Evolutionary conservation across 2,888 invertebrate genomes (phyloP).

Genomic region (Sarcophaga caerulescens): DNA sequence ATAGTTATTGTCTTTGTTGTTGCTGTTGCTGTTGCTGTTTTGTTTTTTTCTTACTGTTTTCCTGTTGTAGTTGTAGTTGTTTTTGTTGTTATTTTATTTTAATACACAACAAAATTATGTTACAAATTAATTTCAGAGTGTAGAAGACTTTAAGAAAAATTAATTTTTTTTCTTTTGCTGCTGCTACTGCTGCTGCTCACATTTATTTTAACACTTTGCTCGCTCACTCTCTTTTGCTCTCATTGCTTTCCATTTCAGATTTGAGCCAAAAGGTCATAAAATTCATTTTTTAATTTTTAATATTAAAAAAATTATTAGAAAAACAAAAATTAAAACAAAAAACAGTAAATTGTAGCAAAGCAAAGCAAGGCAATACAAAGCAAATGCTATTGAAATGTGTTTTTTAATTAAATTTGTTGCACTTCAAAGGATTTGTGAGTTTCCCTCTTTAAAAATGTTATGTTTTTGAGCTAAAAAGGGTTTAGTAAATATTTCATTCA

Average conservation of each 20-base stretch:
- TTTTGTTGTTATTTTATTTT: slow-evolving; percentile 34
- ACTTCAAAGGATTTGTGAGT: neutral
- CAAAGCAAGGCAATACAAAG: too few species aligned
- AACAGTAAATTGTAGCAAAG: neutral
- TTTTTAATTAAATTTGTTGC: neutral
- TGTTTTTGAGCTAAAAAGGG: too few species aligned
- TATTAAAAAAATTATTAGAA: neutral
- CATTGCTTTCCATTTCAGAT: neutral
- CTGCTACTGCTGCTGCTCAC: too few species aligned
- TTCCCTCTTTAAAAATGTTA: neutral
- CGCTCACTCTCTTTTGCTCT: neutral
- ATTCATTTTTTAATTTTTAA: neutral
- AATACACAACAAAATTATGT: slow-evolving; percentile 39
- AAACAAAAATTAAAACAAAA: neutral
- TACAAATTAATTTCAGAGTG: slow-evolving; percentile 53
- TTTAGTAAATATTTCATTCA: too few species aligned
- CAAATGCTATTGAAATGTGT: too few species aligned
- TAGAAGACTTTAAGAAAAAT: neutral
- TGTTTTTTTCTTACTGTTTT: neutral
- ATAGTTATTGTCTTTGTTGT: slow-evolving; percentile 25
- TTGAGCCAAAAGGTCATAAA: neutral
- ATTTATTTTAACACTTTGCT: too few species aligned
- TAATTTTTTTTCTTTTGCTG: neutral
- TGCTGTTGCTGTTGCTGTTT: neutral
- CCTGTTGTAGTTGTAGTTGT: neutral